These are phyloP conservation scores for Spatulosminthurus flaviceps DNA, from an alignment of 2,888 invertebrate genomes.

Conservation along the genomic window DNA sequence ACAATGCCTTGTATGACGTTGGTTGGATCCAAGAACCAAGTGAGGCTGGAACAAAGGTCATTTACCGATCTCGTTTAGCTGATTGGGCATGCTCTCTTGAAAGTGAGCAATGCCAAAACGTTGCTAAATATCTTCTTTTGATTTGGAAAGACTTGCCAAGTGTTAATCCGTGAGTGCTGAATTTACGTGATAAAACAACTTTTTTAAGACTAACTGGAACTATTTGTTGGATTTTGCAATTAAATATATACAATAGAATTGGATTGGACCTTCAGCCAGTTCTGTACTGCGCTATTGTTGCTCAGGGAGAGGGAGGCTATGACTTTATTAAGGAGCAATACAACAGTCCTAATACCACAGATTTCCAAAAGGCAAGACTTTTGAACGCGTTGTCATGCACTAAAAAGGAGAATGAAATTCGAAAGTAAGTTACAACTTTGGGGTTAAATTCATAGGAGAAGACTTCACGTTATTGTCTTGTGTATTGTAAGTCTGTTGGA, in stretches of 20 bases:
- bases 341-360: neutral
- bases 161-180: neutral
- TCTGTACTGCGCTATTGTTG: neutral
- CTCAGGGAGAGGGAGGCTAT: neutral
- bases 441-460: neutral
- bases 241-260: neutral
- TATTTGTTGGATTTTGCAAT: too few species aligned
- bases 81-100: conserved; percentile 28
- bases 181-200: neutral
- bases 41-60: conserved; percentile 11
- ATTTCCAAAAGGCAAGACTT: neutral
- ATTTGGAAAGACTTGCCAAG: neutral
- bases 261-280: neutral
- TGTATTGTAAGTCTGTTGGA: too few species aligned
- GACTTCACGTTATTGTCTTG: neutral
- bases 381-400: neutral
- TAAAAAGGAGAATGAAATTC: neutral
- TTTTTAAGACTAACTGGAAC: neutral
- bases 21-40: neutral
- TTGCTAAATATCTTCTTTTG: neutral
- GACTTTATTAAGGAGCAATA: neutral
- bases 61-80: neutral
- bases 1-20: neutral
- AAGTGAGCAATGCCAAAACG: neutral
- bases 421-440: too few species aligned